Evolutionary conservation across 2,888 invertebrate species (phyloP).

Genomic region (Conops quadrifasciatus): DNA sequence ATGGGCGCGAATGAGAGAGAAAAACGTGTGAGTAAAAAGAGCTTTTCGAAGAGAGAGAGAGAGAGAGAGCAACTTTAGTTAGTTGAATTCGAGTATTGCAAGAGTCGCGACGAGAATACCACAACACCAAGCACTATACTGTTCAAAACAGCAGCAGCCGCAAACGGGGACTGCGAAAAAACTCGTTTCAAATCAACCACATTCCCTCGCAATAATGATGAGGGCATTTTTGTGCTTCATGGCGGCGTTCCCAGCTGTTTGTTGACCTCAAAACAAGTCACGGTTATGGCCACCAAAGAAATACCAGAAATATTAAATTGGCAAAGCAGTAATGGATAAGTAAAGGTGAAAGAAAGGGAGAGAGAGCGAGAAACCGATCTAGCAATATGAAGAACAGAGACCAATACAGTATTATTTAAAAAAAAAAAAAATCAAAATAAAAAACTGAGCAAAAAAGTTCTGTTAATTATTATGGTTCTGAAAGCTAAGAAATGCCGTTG

Average conservation of each 20-base stretch:
- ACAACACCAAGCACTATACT: too few species aligned
- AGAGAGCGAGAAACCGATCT: too few species aligned
- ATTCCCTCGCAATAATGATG: conserved; percentile 14
- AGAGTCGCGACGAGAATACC: too few species aligned
- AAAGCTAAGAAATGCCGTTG: too few species aligned
- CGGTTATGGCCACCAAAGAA: conserved; percentile 59
- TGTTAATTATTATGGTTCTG: too few species aligned
- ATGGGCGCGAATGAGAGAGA: not conserved
- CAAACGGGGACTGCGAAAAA: conserved; percentile 1
- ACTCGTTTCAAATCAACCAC: conserved; percentile 18
- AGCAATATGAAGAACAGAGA: too few species aligned
- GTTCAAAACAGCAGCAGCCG: not conserved
- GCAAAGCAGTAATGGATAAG: not conserved
- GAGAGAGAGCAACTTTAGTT: not conserved
- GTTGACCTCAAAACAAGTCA: conserved; percentile 65
- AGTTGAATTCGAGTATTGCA: too few species aligned
- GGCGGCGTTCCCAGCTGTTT: conserved; percentile 61
- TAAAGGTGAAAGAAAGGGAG: too few species aligned
- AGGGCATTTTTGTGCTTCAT: conserved; percentile 1
- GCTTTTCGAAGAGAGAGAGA: conserved; percentile 2
- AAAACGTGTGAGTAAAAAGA: conserved; percentile 8
- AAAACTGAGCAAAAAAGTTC: too few species aligned
- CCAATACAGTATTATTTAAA: too few species aligned
- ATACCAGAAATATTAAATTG: conserved; percentile 21
- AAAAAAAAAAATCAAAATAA: too few species aligned